Evolutionary conservation across 1,140 invertebrate genomes (phyloP).

Genomic region (Drosophila ohnishii): DNA sequence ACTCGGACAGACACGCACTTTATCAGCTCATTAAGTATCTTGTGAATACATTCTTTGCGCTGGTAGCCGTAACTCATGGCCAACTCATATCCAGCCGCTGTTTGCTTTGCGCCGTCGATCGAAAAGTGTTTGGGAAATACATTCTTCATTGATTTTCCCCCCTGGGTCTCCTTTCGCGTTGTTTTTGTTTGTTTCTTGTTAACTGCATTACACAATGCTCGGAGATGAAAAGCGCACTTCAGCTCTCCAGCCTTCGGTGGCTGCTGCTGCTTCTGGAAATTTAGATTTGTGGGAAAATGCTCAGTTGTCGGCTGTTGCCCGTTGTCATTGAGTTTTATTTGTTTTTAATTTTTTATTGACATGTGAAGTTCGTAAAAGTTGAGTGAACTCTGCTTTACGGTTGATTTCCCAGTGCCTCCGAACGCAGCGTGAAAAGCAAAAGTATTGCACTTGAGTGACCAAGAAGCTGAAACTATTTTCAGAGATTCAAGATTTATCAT

Average conservation of each 20-base stretch:
- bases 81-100: conserved; percentile 51
- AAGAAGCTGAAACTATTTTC: neutral
- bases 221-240: conserved; percentile 42
- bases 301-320: conserved; percentile 9
- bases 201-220: conserved; percentile 75
- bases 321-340: conserved; percentile 77
- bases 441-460: conserved; percentile 56
- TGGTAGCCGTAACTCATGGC: conserved; percentile 36
- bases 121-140: conserved; percentile 67
- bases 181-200: conserved; percentile 76
- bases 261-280: conserved; percentile 59
- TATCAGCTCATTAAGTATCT: conserved; percentile 71
- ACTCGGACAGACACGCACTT: conserved; percentile 55
- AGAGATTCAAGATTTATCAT: conserved; percentile 10
- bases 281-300: conserved; percentile 76
- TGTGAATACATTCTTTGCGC: conserved; percentile 43
- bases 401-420: conserved; percentile 48
- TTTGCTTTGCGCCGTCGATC: conserved; percentile 44
- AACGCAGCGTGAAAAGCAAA: conserved; percentile 66
- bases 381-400: conserved; percentile 66
- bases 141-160: conserved; percentile 73
- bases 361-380: conserved; percentile 79
- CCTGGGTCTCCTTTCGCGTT: conserved; percentile 14
- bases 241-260: conserved; percentile 9
- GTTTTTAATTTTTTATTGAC: conserved; percentile 81